Percentiles rank a stretch among this genome's conserved stretches.
Conservation (phyloP, 2,797 vertebrate genomes). For the Cryptoprocta ferox region DNA sequence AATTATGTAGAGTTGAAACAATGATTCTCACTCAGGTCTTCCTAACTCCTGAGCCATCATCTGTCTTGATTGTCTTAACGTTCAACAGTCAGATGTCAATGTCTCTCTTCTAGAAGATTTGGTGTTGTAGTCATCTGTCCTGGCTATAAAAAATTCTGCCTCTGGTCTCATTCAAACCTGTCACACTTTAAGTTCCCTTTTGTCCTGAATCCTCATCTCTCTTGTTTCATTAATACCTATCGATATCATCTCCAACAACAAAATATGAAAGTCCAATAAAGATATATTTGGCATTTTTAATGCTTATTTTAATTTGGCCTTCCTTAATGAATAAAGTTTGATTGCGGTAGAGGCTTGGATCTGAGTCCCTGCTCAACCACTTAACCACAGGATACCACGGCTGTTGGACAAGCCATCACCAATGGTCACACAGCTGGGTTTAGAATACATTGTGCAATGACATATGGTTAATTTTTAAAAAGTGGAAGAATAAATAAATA, state of each 20-base stretch:
- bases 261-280: background rate
- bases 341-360: background rate
- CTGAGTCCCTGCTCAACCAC: rapidly evolving
- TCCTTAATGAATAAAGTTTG: background rate
- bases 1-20: background rate
- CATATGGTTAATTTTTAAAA: background rate
- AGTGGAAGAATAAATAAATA: background rate
- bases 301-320: background rate
- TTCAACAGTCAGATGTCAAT: background rate
- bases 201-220: background rate
- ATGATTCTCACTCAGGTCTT: background rate
- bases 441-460: too few relatives aligned
- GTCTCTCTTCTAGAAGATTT: background rate
- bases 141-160: background rate
- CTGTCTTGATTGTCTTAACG: background rate
- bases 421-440: too few relatives aligned
- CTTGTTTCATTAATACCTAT: background rate
- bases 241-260: background rate
- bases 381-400: rapidly evolving
- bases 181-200: background rate
- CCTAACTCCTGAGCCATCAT: background rate
- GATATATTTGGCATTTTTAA: background rate
- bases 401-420: too few relatives aligned
- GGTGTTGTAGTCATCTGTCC: rapidly evolving
- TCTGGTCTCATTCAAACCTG: background rate